phyloP scores from a whole-genome alignment of 2,113 vertebrate genomes.

The Rattus norvegicus region DNA sequence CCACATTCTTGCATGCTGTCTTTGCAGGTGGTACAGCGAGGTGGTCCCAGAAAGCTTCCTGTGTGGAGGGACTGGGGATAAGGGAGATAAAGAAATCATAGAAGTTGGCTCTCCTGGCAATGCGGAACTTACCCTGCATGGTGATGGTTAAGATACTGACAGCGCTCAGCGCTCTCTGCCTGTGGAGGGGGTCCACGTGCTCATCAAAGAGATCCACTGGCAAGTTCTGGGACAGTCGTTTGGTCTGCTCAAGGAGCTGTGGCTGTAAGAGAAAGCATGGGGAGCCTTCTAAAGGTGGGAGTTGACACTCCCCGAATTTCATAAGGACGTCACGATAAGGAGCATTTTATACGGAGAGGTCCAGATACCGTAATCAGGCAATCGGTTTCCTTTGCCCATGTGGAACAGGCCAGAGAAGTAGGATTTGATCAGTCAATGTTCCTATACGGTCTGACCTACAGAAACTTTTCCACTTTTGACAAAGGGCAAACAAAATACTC shows the following conservation, averaged over 20 bases:
- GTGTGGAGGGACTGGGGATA: background rate
- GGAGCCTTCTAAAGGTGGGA: background rate
- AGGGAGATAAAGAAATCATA: background rate
- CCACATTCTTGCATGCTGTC: too few species aligned
- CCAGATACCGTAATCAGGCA: background rate
- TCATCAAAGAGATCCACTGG: constrained; percentile 88
- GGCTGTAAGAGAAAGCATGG: constrained; percentile 59
- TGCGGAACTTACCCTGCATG: constrained; percentile 92
- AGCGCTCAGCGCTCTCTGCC: constrained; percentile 94
- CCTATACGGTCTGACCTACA: background rate
- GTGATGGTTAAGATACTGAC: constrained; percentile 97
- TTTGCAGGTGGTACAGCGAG: too few species aligned
- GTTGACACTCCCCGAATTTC: background rate
- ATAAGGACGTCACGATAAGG: background rate
- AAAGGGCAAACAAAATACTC: background rate
- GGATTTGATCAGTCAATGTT: background rate
- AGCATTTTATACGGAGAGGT: rapidly evolving
- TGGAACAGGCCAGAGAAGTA: background rate
- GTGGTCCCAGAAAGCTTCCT: background rate
- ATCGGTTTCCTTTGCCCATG: background rate
- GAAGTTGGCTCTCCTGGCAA: background rate
- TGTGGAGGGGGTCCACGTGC: constrained; percentile 80
- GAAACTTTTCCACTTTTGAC: constrained; percentile 5
- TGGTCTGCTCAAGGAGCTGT: constrained; percentile 77
- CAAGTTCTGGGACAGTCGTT: constrained; percentile 87